Percentiles rank a stretch among this genome's conserved stretches.
These are phyloP conservation scores for Grapholita molesta DNA, from an alignment of 1,140 invertebrate species.

Conservation along the genomic window DNA sequence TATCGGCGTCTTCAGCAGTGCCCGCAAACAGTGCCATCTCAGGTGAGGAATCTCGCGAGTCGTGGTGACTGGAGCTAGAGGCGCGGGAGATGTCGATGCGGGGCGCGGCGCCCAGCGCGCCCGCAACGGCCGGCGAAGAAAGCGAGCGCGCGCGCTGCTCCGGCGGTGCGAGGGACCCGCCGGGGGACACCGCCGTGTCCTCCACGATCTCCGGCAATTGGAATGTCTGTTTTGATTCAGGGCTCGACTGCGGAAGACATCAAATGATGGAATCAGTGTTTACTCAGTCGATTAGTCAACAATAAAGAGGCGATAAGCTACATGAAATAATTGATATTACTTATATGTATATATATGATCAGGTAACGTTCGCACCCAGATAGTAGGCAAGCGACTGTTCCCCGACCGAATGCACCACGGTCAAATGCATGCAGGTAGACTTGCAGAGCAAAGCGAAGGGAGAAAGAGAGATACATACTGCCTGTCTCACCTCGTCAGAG, in stretches of 20 bases:
- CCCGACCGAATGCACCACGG: neutral
- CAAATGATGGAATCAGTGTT: neutral
- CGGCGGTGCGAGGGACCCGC: conserved; percentile 37
- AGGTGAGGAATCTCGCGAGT: conserved; percentile 89
- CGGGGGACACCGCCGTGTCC: conserved; percentile 58
- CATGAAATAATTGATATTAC: neutral
- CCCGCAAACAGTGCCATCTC: conserved; percentile 83
- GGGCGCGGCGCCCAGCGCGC: conserved; percentile 83
- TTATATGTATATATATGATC: neutral
- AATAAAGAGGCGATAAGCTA: neutral
- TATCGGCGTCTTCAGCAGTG: conserved; percentile 44
- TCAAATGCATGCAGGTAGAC: neutral
- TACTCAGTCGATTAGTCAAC: neutral
- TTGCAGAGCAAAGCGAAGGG: conserved; percentile 18
- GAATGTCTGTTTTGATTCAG: conserved; percentile 79
- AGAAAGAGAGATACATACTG: conserved; percentile 72
- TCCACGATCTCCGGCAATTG: conserved; percentile 85
- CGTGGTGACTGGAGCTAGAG: conserved; percentile 91
- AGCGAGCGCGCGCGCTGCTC: conserved; percentile 57
- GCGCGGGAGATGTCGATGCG: conserved; percentile 92
- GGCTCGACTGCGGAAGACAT: conserved; percentile 76
- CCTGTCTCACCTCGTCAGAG: conserved; percentile 87
- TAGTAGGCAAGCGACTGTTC: neutral
- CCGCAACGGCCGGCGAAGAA: conserved; percentile 46
- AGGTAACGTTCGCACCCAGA: neutral